A percentile compares a stretch with the other conserved stretches of the same genome.
Conservation (phyloP, 1,140 invertebrate genomes). For the Tenebrio molitor region DNA sequence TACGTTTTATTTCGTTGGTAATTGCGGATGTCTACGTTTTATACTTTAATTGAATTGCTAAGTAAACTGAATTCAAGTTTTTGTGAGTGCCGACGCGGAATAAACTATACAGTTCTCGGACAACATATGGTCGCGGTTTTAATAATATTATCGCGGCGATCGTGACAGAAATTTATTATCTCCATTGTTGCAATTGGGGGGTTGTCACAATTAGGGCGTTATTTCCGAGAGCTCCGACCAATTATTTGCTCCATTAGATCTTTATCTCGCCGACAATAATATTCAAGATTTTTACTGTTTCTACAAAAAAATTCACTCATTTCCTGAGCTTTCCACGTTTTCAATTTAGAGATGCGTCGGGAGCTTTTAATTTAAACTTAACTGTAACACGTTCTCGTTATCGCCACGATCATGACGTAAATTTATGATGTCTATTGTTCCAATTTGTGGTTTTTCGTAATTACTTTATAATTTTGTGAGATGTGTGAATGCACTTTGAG, state of each 20-base stretch:
- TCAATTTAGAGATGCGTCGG: too few species aligned
- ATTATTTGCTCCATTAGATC: too few species aligned
- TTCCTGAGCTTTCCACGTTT: too few species aligned
- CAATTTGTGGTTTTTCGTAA: conserved; percentile 11
- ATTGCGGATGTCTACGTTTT: conserved; percentile 38
- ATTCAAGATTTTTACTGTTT: too few species aligned
- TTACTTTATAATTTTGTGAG: conserved; percentile 28
- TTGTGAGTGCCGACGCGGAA: conserved; percentile 19
- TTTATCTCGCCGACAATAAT: too few species aligned
- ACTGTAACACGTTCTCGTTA: too few species aligned
- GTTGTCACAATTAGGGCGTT: too few species aligned
- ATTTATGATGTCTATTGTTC: conserved; percentile 19
- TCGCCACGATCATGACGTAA: not conserved
- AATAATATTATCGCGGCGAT: conserved; percentile 4
- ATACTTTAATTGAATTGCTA: conserved; percentile 41
- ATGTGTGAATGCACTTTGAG: not conserved
- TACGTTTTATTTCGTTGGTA: conserved; percentile 35
- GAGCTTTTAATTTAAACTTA: too few species aligned
- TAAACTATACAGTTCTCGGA: conserved; percentile 9
- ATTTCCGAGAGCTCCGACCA: too few species aligned
- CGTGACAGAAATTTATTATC: conserved; percentile 29
- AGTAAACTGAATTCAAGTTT: conserved; percentile 36
- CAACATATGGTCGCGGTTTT: conserved; percentile 13
- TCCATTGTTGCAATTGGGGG: too few species aligned
- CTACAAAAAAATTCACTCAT: too few species aligned